These are phyloP conservation scores for Spodoptera littoralis DNA, from an alignment of 2,888 invertebrate species.

Conservation along the genomic window DNA sequence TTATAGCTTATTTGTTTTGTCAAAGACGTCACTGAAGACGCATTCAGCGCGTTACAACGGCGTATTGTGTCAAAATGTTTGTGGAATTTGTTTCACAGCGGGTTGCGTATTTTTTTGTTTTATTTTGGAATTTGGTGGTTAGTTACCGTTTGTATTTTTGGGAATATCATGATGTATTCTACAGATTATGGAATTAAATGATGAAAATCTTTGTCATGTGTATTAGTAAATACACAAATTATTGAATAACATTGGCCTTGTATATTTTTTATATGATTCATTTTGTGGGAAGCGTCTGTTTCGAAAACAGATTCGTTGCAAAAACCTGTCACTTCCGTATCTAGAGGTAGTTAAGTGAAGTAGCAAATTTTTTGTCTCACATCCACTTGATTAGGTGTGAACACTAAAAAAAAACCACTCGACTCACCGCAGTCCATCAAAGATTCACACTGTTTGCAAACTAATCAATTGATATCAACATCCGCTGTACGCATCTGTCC, in stretches of 20 bases:
- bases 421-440: constrained; percentile 62
- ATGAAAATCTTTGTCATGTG: too few species aligned
- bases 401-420: constrained; percentile 56
- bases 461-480: constrained; percentile 76
- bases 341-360: constrained; percentile 18
- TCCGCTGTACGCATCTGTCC: constrained; percentile 80
- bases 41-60: constrained; percentile 45
- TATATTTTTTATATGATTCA: too few species aligned
- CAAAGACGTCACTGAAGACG: constrained; percentile 68
- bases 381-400: constrained; percentile 65
- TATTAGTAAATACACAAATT: too few species aligned
- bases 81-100: constrained; percentile 73
- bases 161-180: too few species aligned
- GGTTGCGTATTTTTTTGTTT: constrained; percentile 55
- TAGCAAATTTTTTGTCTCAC: constrained; percentile 45
- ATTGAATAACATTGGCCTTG: too few species aligned
- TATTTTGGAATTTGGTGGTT: not conserved
- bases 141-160: not conserved
- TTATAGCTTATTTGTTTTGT: constrained; percentile 69
- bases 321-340: constrained; percentile 37
- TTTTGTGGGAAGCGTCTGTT: too few species aligned
- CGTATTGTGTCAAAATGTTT: constrained; percentile 75
- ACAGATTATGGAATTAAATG: too few species aligned
- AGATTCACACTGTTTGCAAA: constrained; percentile 62
- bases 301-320: not conserved